Conservation (phyloP, 1,140 invertebrate species). For the Zeugodacus cucurbitae region DNA sequence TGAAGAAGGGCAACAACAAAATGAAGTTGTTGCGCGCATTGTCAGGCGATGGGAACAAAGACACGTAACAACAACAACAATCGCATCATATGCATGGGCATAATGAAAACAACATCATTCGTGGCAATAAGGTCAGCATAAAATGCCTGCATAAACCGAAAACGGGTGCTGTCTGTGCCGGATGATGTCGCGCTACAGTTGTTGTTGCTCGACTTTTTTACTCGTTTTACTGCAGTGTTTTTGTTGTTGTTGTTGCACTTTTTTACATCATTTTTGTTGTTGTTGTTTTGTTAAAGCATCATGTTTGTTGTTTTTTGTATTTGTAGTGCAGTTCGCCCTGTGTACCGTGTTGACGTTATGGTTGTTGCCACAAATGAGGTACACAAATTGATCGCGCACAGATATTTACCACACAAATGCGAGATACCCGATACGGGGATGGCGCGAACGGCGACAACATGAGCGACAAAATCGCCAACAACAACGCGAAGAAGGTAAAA, state of each 20-base stretch:
- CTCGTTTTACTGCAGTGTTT: not conserved
- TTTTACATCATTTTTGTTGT: not conserved
- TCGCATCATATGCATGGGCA: not conserved
- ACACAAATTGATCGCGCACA: constrained; percentile 42
- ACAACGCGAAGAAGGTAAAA: not conserved
- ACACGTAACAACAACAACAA: not conserved
- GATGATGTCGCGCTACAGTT: not conserved
- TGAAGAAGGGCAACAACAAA: not conserved
- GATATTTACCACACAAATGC: constrained; percentile 31
- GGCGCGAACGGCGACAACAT: constrained; percentile 6
- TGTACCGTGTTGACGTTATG: constrained; percentile 28
- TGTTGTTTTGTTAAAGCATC: not conserved
- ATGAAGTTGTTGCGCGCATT: not conserved
- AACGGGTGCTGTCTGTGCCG: constrained; percentile 7
- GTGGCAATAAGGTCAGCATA: constrained; percentile 28
- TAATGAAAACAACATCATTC: constrained; percentile 32
- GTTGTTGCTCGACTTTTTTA: not conserved
- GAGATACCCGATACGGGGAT: constrained; percentile 23
- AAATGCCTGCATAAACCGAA: not conserved
- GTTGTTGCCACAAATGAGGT: constrained; percentile 37
- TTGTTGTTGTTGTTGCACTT: not conserved
- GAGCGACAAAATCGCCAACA: not conserved
- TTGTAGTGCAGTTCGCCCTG: too few relatives aligned
- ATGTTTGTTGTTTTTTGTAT: not conserved
- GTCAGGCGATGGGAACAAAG: not conserved